These are phyloP conservation scores for Chironomus striatipennis DNA, from an alignment of 1,140 invertebrate genomes.

Conservation along the genomic window DNA sequence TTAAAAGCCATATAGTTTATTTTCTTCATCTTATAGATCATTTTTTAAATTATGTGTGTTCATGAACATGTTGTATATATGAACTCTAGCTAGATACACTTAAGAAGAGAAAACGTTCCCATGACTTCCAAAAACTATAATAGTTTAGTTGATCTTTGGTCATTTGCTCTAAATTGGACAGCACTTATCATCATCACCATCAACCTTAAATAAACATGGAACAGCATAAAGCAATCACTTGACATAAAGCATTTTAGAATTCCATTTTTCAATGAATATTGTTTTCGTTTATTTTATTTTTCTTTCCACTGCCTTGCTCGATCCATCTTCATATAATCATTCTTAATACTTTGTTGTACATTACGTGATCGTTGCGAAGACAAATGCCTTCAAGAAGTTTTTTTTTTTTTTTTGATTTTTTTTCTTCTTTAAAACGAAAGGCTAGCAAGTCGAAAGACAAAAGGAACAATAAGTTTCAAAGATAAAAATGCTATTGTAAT, in stretches of 20 bases:
- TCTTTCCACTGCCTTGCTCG: too few species aligned
- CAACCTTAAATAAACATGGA: neutral
- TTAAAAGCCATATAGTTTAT: neutral
- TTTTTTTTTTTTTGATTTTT: too few species aligned
- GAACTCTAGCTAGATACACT: too few species aligned
- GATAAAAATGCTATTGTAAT: neutral
- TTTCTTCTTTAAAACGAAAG: too few species aligned
- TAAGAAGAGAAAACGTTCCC: neutral
- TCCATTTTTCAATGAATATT: too few species aligned
- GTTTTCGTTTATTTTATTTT: too few species aligned
- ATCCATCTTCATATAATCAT: too few species aligned
- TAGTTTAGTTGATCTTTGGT: neutral
- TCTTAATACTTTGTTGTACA: too few species aligned
- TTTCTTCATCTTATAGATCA: neutral
- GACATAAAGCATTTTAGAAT: neutral
- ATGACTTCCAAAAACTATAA: neutral
- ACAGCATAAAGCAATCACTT: neutral
- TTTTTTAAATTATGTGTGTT: neutral
- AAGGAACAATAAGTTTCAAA: neutral
- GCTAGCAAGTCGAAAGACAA: too few species aligned
- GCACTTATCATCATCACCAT: constrained; percentile 8
- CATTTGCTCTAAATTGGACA: constrained; percentile 8
- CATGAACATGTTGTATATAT: neutral
- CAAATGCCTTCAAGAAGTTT: too few species aligned
- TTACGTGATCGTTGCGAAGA: too few species aligned